Percentiles rank a stretch among this genome's conserved stretches.
phyloP scores from a whole-genome alignment of 2,797 vertebrate species.

The Argentina silus region DNA sequence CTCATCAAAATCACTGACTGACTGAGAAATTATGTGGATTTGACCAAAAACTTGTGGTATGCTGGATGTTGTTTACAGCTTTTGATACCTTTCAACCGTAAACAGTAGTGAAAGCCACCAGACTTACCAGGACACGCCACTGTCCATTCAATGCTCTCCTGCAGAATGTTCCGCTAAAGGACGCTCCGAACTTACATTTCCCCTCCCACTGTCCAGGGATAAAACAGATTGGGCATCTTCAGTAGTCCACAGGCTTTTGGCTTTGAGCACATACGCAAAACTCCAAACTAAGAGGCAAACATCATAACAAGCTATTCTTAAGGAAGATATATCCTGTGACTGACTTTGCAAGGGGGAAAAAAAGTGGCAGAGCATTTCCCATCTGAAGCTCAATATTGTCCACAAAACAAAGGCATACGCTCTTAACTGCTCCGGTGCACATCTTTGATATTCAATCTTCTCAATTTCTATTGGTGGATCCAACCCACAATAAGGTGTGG shows the following conservation, averaged over 20 bases:
- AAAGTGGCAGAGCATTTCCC: neutral
- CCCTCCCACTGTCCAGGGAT: slow-evolving; percentile 71
- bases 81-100: slow-evolving; percentile 48
- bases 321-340: no score
- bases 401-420: no score
- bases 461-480: no score
- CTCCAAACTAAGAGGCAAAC: slow-evolving; percentile 26
- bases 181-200: slow-evolving; percentile 72
- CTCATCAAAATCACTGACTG: neutral
- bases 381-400: neutral
- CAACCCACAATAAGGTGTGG: no score
- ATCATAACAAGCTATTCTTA: neutral
- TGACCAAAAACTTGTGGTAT: slow-evolving; percentile 32
- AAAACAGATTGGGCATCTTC: slow-evolving; percentile 70
- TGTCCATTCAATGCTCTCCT: slow-evolving; percentile 71
- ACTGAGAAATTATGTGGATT: neutral
- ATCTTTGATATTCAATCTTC: no score
- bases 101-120: slow-evolving; percentile 69
- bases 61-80: slow-evolving; percentile 41
- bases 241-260: slow-evolving; percentile 40
- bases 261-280: slow-evolving; percentile 52
- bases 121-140: slow-evolving; percentile 77
- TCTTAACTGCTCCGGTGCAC: no score
- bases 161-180: slow-evolving; percentile 65
- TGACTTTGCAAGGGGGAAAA: neutral